Conservation (phyloP, 1,140 invertebrate genomes). For the Lysiphlebus fabarum region DNA sequence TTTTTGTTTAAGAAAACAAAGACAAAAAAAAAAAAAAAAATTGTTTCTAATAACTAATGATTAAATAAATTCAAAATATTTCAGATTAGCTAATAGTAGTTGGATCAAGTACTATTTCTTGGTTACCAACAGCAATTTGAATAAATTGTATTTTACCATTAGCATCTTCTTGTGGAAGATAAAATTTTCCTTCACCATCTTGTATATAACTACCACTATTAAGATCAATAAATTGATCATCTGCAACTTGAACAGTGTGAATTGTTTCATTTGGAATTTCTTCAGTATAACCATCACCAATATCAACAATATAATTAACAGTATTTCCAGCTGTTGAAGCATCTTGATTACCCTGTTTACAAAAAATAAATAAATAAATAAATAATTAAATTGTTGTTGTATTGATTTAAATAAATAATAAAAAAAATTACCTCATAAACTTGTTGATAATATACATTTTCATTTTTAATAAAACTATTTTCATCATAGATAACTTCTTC, state of each 20-base stretch:
- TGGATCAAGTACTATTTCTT: background rate
- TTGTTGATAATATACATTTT: no score
- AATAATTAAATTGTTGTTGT: no score
- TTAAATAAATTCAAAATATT: no score
- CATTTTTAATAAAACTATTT: no score
- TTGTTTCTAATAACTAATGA: no score
- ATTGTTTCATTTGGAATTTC: constrained; percentile 50
- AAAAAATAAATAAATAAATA: no score
- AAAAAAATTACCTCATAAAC: no score
- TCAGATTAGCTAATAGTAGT: no score
- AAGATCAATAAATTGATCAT: constrained; percentile 45
- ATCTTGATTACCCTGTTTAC: no score
- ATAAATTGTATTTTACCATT: constrained; percentile 51
- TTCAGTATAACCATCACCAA: constrained; percentile 51
- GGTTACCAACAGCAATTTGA: constrained; percentile 32
- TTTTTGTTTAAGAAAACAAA: no score
- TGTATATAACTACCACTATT: constrained; percentile 31
- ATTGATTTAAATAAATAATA: no score
- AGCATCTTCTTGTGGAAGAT: constrained; percentile 43
- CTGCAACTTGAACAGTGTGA: constrained; percentile 42
- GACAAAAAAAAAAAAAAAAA: no score
- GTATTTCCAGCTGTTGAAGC: background rate
- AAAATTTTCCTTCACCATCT: constrained; percentile 43
- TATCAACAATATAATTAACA: constrained; percentile 47
- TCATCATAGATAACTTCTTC: background rate